Evolutionary conservation across 1,140 invertebrate species (phyloP).

Genomic region (Drosophila takahashii): DNA sequence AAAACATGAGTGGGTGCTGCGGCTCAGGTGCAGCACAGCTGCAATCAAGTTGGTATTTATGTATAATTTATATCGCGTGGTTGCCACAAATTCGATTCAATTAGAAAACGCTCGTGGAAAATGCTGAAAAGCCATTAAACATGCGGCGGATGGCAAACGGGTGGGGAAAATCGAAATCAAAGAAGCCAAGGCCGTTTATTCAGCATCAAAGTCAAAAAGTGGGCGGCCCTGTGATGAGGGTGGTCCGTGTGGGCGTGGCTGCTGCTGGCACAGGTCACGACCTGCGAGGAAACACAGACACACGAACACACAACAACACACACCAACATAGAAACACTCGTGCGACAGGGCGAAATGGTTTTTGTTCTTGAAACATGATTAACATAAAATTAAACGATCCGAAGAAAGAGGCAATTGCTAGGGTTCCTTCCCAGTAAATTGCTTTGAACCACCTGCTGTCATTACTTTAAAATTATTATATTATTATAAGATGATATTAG

Average conservation of each 20-base stretch:
- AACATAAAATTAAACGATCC: constrained; percentile 49
- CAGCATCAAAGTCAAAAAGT: constrained; percentile 16
- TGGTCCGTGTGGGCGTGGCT: constrained; percentile 16
- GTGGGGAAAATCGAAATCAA: constrained; percentile 12
- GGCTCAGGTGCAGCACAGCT: constrained; percentile 32
- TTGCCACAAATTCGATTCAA: constrained; percentile 39
- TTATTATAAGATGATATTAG: too few relatives aligned
- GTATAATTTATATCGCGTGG: constrained; percentile 41
- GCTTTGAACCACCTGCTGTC: constrained; percentile 30
- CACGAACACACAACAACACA: too few relatives aligned
- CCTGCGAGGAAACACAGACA: constrained; percentile 16
- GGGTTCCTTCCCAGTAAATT: constrained; percentile 10
- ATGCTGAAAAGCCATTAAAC: constrained; percentile 24
- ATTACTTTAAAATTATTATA: too few relatives aligned
- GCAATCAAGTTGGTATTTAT: constrained; percentile 27
- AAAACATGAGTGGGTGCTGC: constrained; percentile 11
- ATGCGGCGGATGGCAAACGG: neutral
- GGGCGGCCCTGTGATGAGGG: constrained; percentile 1
- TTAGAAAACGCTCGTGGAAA: constrained; percentile 28
- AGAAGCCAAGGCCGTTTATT: constrained; percentile 21
- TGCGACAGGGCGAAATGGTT: constrained; percentile 5
- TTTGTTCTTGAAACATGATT: constrained; percentile 36
- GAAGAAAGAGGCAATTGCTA: constrained; percentile 5
- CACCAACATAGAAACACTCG: neutral
- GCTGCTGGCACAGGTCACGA: constrained; percentile 21